Base-by-base conservation (phyloP, 2,113 vertebrate genomes). In the Acanthochromis polyacanthus region DNA sequence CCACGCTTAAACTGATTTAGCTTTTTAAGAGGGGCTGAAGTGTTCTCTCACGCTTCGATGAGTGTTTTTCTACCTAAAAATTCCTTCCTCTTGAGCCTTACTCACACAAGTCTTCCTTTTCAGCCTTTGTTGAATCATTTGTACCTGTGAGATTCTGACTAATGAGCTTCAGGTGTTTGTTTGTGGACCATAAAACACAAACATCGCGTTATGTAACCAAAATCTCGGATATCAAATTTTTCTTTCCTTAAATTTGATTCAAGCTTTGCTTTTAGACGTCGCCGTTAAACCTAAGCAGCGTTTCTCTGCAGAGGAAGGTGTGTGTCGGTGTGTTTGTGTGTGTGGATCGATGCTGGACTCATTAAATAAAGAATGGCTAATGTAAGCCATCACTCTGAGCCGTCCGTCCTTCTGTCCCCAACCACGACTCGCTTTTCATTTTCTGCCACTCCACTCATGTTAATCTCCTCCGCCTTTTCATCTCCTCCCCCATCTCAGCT, bases 301-400 rank as follows among this genome's bases (percentile, higher is more conserved):
- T 77, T 61, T 45, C 25, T 43, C 32, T 72, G 69, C 32, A 57
- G 30, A 52, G 50, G 56, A 68, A 22, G n/a, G 62, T n/a, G 28
- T 52, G 17, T 51, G 71, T 23, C 38, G 50, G 40, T 50, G 30
- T 51, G 23, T 30, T 56, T 53, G 53, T 40, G 66, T 15, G 74
- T 43, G 67, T 83, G 4, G 32, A 82, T 88, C 78, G 10, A 86
- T 89, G 25, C 9, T 15, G 66, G 63, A 40, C 79, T 89, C 79
- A 71, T 90, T 72, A 87, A 85, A 71, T 72, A 81, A 84, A 83
- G 78, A 85, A 80, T 75, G 67, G 73, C 76, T 79, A 75, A 84
- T 75, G 71, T 75, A 67, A 66, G 69, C 72, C 81, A 86, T 86
- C 81, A 32, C 71, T 84, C 81, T 65, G 46, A 52, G 55, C 67